Percentiles rank a stretch among this genome's conserved stretches.
Evolutionary conservation across 2,888 invertebrate species (phyloP).

Genomic region (Cheilosia impressa): DNA sequence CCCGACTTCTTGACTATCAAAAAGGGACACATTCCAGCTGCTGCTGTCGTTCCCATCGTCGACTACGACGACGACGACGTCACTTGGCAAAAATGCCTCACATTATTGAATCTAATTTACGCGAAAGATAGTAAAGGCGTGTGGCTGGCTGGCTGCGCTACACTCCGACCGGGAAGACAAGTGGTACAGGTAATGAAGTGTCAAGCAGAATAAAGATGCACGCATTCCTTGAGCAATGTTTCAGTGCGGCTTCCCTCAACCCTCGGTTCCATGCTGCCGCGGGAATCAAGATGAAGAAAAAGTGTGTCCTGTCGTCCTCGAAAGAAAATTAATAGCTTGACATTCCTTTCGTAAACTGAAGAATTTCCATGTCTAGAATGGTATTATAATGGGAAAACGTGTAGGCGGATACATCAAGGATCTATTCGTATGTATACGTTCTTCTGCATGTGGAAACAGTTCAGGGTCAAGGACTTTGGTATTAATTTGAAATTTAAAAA

Average conservation of each 20-base stretch:
- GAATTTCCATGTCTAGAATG: slow-evolving; percentile 70
- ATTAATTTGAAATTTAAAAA: no score
- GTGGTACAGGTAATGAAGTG: slow-evolving; percentile 73
- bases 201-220: slow-evolving; percentile 72
- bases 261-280: slow-evolving; percentile 21
- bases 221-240: slow-evolving; percentile 69
- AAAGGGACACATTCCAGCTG: slow-evolving; percentile 44
- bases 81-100: slow-evolving; percentile 58
- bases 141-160: background rate
- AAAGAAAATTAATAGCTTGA: slow-evolving; percentile 61
- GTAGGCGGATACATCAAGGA: slow-evolving; percentile 13
- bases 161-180: slow-evolving; percentile 45
- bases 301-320: slow-evolving; percentile 54
- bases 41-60: slow-evolving; percentile 9
- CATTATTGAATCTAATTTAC: slow-evolving; percentile 74
- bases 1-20: slow-evolving; percentile 8
- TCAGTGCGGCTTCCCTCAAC: slow-evolving; percentile 37
- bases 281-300: slow-evolving; percentile 59
- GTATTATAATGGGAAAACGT: slow-evolving; percentile 67
- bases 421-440: no score
- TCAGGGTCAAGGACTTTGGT: no score
- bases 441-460: no score
- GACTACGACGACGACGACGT: background rate
- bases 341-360: slow-evolving; percentile 66
- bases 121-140: slow-evolving; percentile 43